These are phyloP conservation scores for Microplitis demolitor DNA, from an alignment of 1,140 invertebrate species.

Conservation along the genomic window DNA sequence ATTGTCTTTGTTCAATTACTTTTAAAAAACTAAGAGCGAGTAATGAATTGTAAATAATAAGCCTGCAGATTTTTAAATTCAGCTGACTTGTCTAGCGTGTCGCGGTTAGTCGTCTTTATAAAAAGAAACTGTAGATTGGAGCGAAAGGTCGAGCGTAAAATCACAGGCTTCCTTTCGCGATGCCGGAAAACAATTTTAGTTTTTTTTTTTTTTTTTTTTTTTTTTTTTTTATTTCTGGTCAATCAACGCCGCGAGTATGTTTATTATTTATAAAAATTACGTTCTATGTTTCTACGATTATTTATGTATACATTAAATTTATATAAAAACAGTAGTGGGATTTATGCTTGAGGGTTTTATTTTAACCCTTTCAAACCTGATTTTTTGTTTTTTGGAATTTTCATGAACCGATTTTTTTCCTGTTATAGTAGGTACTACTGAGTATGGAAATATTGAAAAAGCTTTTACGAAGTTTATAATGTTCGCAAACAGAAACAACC, in stretches of 20 bases:
- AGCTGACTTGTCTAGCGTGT: not conserved
- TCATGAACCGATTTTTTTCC: too few relatives aligned
- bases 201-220: too few relatives aligned
- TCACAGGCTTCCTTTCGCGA: slow-evolving; percentile 12
- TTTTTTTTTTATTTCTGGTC: not conserved
- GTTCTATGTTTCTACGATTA: too few relatives aligned
- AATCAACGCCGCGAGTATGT: too few relatives aligned
- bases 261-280: too few relatives aligned
- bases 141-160: slow-evolving; percentile 21
- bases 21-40: not conserved
- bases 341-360: slow-evolving; percentile 2
- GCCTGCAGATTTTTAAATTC: not conserved
- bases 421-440: too few relatives aligned
- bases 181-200: slow-evolving; percentile 6
- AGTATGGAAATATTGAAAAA: too few relatives aligned
- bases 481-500: too few relatives aligned
- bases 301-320: too few relatives aligned
- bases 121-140: not conserved
- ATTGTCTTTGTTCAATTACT: not conserved
- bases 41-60: not conserved
- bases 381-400: too few relatives aligned
- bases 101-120: not conserved
- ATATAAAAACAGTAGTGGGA: not conserved
- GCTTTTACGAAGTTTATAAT: too few relatives aligned
- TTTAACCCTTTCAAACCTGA: too few relatives aligned